Base-by-base conservation (phyloP, 2,888 invertebrate genomes). In the Drosophila planitibia region DNA sequence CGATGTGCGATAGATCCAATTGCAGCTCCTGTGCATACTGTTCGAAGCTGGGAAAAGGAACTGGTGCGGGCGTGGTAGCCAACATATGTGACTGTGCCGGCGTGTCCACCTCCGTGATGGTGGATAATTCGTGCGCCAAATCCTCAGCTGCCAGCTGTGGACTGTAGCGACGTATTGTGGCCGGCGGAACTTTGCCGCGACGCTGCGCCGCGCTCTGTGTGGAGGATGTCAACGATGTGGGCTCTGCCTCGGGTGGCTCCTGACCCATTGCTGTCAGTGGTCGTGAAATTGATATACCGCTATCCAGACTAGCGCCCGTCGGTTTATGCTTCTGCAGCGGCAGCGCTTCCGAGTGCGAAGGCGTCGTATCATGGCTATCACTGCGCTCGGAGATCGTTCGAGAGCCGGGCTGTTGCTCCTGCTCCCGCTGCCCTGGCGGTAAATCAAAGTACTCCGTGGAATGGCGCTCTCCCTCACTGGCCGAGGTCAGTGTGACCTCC, bases 81-180 rank as follows among this genome's bases (percentile, higher is more conserved):
- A 80, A 74, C 10, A 89, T 65, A 41, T 90, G 90, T n/a, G 94
- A 93, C 65, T 96, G 95, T 81, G 94, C 94, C 0, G 96, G 96
- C 0, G 96, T 96, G 79, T 96, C 96, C 4, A 96, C 95, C 92
- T 96, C 96, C 1, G 95, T 92, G 52, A 96, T 96, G 3, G 96
- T 96, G 10, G 96, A 96, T 52, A 96, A 92, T 91, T 96, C 96
- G 83, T 96, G 96, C 0, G 88, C 91, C 47, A 90, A 52, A 4
- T 91, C 91, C 5, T 93, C 92, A 49, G 92, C 92, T 3, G 89
- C 79, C n/a, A 93, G 64, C 52, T 93, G 91, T 2, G 93, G 93
- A 74, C 93, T 93, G 54, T 90, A 93, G 1, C 93, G 91, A 1
- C 86, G 75, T 22, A 93, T 82, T 47, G 93, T 91, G 1, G 93